Conservation (phyloP, 2,888 invertebrate genomes). For the Macrosoma leucophasiata region DNA sequence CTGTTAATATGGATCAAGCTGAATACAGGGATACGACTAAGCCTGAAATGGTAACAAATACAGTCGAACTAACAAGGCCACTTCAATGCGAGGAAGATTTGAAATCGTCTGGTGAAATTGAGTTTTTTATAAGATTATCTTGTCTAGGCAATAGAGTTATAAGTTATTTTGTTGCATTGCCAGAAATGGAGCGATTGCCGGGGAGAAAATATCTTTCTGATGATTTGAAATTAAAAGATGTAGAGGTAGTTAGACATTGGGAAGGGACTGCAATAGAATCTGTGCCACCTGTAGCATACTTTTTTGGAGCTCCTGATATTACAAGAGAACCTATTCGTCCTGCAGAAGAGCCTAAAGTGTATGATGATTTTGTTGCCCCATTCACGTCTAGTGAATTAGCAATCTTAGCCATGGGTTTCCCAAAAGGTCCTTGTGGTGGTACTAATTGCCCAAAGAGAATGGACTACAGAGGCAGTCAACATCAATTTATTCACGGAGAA, state of each 20-base stretch:
- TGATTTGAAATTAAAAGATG: slow-evolving; percentile 57
- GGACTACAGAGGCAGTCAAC: slow-evolving; percentile 64
- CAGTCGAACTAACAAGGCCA: slow-evolving; percentile 48
- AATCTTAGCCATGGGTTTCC: slow-evolving; percentile 68
- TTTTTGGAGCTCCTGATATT: slow-evolving; percentile 64
- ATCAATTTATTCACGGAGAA: slow-evolving; percentile 62
- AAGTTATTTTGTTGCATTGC: slow-evolving; percentile 55
- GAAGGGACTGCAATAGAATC: slow-evolving; percentile 57
- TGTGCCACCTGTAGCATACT: slow-evolving; percentile 59
- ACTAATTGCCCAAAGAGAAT: slow-evolving; percentile 63
- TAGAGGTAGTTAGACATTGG: slow-evolving; percentile 67
- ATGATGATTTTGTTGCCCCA: slow-evolving; percentile 60
- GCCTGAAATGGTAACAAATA: slow-evolving; percentile 58
- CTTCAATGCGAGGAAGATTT: slow-evolving; percentile 65
- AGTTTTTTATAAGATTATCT: slow-evolving; percentile 52
- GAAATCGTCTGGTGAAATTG: slow-evolving; percentile 59
- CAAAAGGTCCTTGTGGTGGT: slow-evolving; percentile 69
- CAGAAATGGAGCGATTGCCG: slow-evolving; percentile 66
- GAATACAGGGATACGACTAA: slow-evolving; percentile 52
- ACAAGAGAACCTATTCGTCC: slow-evolving; percentile 52
- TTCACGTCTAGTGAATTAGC: slow-evolving; percentile 56
- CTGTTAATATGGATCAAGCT: slow-evolving; percentile 55
- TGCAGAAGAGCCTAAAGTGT: slow-evolving; percentile 40
- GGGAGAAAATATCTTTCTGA: slow-evolving; percentile 61
- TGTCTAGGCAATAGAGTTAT: slow-evolving; percentile 59